phyloP scores from a whole-genome alignment of 2,888 invertebrate genomes.

The Cynaeus angustus region DNA sequence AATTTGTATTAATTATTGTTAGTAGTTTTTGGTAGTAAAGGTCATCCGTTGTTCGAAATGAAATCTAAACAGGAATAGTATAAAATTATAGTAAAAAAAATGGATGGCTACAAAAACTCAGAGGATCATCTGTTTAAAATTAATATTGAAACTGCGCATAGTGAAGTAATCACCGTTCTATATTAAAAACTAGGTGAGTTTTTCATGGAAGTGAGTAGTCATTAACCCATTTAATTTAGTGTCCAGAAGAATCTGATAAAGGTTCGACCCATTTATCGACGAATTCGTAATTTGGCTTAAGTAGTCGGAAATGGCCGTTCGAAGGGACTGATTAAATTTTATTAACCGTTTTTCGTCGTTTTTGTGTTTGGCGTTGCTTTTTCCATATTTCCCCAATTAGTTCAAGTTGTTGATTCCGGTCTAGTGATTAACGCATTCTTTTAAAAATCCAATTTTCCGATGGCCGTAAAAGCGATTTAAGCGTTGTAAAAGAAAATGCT shows the following conservation, averaged over 20 bases:
- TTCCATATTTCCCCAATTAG: constrained; percentile 17
- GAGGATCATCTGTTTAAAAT: too few relatives aligned
- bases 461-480: constrained; percentile 11
- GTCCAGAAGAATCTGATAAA: constrained; percentile 15
- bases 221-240: constrained; percentile 4
- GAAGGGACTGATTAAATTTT: too few relatives aligned
- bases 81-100: too few relatives aligned
- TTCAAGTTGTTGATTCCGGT: constrained; percentile 11
- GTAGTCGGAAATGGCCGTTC: constrained; percentile 28
- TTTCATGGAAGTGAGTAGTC: neutral
- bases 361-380: constrained; percentile 24
- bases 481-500: neutral
- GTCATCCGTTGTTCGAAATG: too few relatives aligned
- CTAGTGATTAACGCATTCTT: constrained; percentile 8
- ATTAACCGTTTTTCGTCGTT: constrained; percentile 8
- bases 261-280: constrained; percentile 21
- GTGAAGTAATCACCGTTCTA: too few relatives aligned
- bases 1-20: too few relatives aligned
- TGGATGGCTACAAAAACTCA: too few relatives aligned
- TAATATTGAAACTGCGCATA: too few relatives aligned
- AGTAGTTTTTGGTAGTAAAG: too few relatives aligned
- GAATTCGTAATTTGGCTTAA: constrained; percentile 25
- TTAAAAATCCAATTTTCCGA: constrained; percentile 15
- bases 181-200: neutral
- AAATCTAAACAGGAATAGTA: too few relatives aligned